Conservation (phyloP, 2,797 vertebrate genomes). For the Lithobates pipiens region DNA sequence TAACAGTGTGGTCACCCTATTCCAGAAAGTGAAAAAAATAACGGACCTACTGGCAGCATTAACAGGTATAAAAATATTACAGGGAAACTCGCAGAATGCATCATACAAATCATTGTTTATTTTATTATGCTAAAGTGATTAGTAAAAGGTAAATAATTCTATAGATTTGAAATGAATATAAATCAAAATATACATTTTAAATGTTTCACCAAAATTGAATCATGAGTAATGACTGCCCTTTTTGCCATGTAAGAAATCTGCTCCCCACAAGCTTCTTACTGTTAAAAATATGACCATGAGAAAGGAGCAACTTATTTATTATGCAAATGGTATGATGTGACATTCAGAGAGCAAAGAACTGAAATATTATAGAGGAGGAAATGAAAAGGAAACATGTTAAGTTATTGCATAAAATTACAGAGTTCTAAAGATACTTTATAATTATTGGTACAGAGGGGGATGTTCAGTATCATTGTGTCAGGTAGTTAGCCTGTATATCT, state of each 20-base stretch:
- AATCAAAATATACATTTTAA: not conserved
- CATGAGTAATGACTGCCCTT: not conserved
- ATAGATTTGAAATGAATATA: not conserved
- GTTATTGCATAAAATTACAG: constrained; percentile 50
- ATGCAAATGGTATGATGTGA: constrained; percentile 38
- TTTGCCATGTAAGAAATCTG: not conserved
- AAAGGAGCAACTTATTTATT: constrained; percentile 31
- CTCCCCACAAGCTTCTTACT: not conserved
- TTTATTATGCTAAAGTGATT: not conserved
- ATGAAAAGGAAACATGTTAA: constrained; percentile 36
- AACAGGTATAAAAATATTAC: too few species aligned
- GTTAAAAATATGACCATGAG: constrained; percentile 8
- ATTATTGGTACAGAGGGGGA: constrained; percentile 24
- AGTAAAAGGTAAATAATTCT: not conserved
- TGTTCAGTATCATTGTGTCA: constrained; percentile 38
- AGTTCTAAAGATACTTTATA: constrained; percentile 46
- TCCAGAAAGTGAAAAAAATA: too few species aligned
- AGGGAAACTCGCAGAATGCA: not conserved
- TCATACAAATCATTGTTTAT: not conserved
- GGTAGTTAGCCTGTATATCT: constrained; percentile 2
- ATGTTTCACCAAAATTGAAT: not conserved
- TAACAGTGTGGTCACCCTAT: too few species aligned
- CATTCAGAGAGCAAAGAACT: constrained; percentile 16
- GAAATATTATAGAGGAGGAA: constrained; percentile 22
- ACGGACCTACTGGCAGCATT: too few species aligned